A percentile compares a stretch with the other conserved stretches of the same genome.
Conservation (phyloP, 2,797 vertebrate genomes). For the Sternotherus odoratus region DNA sequence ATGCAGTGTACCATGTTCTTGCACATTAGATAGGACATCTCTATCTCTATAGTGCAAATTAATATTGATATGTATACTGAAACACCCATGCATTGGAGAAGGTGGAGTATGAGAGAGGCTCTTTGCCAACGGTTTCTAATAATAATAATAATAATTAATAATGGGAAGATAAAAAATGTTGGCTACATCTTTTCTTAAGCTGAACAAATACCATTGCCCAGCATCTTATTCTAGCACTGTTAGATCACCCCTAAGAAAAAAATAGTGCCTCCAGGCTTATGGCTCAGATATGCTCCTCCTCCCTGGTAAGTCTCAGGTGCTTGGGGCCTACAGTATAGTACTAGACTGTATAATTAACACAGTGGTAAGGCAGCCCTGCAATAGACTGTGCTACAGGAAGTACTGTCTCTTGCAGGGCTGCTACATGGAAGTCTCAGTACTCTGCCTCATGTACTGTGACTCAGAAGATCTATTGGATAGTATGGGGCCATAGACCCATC, state of each 20-base stretch:
- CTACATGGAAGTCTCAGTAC: neutral
- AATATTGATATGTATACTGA: slow-evolving; percentile 53
- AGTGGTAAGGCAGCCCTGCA: neutral
- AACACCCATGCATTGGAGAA: slow-evolving; percentile 43
- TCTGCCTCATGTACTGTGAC: neutral
- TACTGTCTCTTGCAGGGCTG: neutral
- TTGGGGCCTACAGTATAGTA: neutral
- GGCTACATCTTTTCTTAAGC: neutral
- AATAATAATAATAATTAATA: neutral
- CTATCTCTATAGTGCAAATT: slow-evolving; percentile 53
- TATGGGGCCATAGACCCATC: neutral
- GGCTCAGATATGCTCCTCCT: neutral
- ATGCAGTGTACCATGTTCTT: slow-evolving; percentile 31
- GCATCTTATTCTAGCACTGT: neutral
- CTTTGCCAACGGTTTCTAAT: slow-evolving; percentile 24
- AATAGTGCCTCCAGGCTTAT: neutral
- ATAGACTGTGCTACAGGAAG: neutral
- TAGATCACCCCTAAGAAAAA: slow-evolving; percentile 3
- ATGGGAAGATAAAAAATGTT: neutral
- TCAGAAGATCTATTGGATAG: neutral
- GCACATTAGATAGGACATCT: slow-evolving; percentile 47
- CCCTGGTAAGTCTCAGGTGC: neutral
- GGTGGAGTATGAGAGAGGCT: neutral
- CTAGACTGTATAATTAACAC: neutral
- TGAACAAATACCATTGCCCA: neutral